Base-by-base conservation (phyloP, 2,888 invertebrate species). In the Chloroclysta siterata region DNA sequence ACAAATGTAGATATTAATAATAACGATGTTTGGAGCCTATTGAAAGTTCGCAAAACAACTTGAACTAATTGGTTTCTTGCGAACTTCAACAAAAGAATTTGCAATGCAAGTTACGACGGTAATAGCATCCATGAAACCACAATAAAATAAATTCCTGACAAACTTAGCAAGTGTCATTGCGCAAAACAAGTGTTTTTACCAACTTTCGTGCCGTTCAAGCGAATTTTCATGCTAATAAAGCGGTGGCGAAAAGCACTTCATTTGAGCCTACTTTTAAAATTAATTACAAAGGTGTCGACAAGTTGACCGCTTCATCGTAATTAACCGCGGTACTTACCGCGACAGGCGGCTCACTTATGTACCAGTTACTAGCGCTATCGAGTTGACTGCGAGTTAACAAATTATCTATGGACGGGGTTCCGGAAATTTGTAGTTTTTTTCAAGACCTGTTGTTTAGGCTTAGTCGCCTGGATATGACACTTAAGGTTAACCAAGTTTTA, bases 201-300 rank as follows among this genome's bases (percentile, higher is more conserved):
- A 59, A 63, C 53, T 65, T 65, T 47, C 53, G 56, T 56, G 52
- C n/a, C 14, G 46, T 59, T 61, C 41, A 68, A 65, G 56, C 57
- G 66, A 66, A 60, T 66, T 61, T 69, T 50, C 50, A 69, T 65
- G 63, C 55, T 63, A 69, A 71, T 65, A 61, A 65, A 59, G 64
- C 44, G 63, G 62, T 51, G 64, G 41, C 48, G 56, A 63, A 33
- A 65, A 63, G 66, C 64, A 60, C 61, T 69, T 60, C 28, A 63
- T 68, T 64, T 42, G 41, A 55, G 63, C 63, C 36, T 64, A 69
- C 66, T 48, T 65, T 46, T 65, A 60, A 56, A 61, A 69, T 68
- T 69, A 69, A 69, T 71, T 71, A 66, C 57, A 42, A 53, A 59
- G 48, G 68, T 61, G 69, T 68, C 61, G 63, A 67, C 65, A 62